Base-by-base conservation (phyloP, 1,140 invertebrate genomes). In the Drosophila triauraria region DNA sequence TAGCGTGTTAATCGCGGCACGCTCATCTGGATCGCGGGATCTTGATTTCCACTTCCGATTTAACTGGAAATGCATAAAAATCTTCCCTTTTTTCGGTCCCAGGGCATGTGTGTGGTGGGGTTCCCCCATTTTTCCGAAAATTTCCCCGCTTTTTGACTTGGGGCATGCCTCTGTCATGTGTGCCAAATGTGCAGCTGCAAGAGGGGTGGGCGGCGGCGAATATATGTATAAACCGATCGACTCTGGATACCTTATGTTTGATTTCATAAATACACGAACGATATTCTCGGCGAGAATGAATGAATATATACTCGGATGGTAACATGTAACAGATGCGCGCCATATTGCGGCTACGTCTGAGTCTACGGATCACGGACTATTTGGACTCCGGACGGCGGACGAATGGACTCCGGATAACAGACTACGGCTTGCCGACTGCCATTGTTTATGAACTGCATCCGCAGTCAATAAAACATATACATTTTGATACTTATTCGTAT, bases 361-460 rank as follows among this genome's bases (percentile, higher is more conserved):
- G 35, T 48, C 32, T 10, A 44, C 40, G 56, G 59, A 59, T 54
- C 65, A 43, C 30, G 62, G 59, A 69, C 48, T 48, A 13, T 48
- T 35, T 69, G 51, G 65, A 70, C 65, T 71, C 65, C 51, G 65
- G 65, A 70, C 51, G 6, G 23, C 56, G 30, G 62, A 60, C 62
- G 53, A 25, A 20, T 38, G 67, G 67, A 67, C 48, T 46, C 30
- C 48, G 64, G 69, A 27, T 42, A 58, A 40, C 64, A 57, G 63
- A 35, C 68, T 64, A 78, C 27, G 65, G 59, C n/a, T 61, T 64
- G 38, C 65, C 65, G 60, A 69, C 65, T 61, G 74, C 62, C 53
- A 88, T 90, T 88, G 84, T 88, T 88, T 88, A 88, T 88, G 81
- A 81, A 88, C 84, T 88, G 84, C 84, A 88, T 88, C 84, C 84